phyloP scores from a whole-genome alignment of 2,113 vertebrate species.

The Gnathonemus echidnorhynchus region DNA sequence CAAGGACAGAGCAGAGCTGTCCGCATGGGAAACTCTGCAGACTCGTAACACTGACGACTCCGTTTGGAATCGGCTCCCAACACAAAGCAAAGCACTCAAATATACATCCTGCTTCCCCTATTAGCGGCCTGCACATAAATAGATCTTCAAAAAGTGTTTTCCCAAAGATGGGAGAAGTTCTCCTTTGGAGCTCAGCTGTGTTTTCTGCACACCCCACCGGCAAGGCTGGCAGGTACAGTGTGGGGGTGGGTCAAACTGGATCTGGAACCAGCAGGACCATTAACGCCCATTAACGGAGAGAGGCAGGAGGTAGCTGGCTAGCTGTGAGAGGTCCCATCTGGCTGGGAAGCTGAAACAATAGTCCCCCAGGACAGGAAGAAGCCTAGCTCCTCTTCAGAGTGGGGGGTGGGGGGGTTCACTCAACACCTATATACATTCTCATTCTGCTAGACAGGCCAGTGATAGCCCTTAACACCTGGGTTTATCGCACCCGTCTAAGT shows the following conservation, averaged over 20 bases:
- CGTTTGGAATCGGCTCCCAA: background rate
- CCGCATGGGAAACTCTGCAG: background rate
- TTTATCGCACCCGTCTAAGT: constrained; percentile 38
- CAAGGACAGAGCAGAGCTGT: background rate
- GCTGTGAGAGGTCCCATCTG: constrained; percentile 22
- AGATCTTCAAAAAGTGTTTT: background rate
- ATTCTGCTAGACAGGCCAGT: constrained; percentile 34
- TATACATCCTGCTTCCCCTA: background rate
- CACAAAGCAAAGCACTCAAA: background rate
- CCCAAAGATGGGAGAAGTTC: background rate
- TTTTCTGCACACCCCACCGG: background rate
- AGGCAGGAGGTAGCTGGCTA: constrained; percentile 14
- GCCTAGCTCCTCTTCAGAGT: constrained; percentile 35
- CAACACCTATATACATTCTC: constrained; percentile 49
- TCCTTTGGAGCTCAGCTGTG: background rate
- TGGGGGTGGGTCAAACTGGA: background rate
- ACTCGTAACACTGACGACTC: background rate
- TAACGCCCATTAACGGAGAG: constrained; percentile 18
- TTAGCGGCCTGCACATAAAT: background rate
- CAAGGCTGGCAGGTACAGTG: background rate
- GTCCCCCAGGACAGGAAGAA: constrained; percentile 31
- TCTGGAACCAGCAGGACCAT: constrained; percentile 13
- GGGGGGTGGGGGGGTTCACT: constrained; percentile 43
- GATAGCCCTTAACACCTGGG: constrained; percentile 50
- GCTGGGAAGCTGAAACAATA: constrained; percentile 24